Conservation (phyloP, 2,797 vertebrate genomes). For the Gadopsis bispinosus region DNA sequence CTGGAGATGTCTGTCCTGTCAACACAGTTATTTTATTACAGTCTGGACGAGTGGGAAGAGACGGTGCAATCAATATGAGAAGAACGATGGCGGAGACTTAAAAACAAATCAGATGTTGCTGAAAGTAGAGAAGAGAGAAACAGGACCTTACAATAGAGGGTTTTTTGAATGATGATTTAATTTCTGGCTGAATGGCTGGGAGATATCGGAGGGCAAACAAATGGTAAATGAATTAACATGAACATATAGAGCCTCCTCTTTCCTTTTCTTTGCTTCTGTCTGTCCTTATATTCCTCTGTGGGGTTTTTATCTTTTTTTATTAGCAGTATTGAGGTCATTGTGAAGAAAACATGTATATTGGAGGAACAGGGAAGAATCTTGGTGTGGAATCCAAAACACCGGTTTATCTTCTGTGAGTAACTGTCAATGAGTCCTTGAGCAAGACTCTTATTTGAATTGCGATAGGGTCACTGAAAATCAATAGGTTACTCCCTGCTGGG, state of each 20-base stretch:
- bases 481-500: conserved; percentile 36
- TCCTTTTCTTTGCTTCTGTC: background rate
- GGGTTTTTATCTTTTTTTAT: background rate
- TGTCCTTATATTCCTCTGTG: background rate
- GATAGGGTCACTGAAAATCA: conserved; percentile 37
- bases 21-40: conserved; percentile 12
- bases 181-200: conserved; percentile 25
- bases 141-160: conserved; percentile 11
- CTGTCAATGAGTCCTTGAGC: conserved; percentile 23
- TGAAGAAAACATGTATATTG: background rate
- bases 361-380: background rate
- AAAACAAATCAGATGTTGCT: conserved; percentile 32
- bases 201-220: conserved; percentile 25
- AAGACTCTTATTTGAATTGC: conserved; percentile 18
- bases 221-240: conserved; percentile 28
- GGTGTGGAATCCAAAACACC: background rate
- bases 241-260: background rate
- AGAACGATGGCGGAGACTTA: background rate
- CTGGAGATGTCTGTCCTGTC: background rate
- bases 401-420: background rate
- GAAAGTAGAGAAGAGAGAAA: conserved; percentile 4
- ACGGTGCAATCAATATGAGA: conserved; percentile 27
- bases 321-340: background rate
- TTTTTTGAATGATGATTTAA: conserved; percentile 39
- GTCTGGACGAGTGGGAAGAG: conserved; percentile 3